Percentiles rank a stretch among this genome's conserved stretches.
phyloP scores from a whole-genome alignment of 2,888 invertebrate genomes.

The Mechanitis mazaeus region DNA sequence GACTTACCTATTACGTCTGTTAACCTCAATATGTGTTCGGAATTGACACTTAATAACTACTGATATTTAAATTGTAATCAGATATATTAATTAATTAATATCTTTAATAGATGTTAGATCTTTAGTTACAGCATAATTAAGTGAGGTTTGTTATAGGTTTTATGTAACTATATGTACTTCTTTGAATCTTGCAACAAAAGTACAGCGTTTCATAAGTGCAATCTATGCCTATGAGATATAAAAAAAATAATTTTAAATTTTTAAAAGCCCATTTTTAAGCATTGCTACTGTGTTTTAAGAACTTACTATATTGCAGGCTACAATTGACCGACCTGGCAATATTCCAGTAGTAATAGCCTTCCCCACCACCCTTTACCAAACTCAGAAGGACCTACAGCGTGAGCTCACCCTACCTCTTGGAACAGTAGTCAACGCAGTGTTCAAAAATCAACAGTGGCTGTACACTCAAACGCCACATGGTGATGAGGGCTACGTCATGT shows the following conservation, averaged over 20 bases:
- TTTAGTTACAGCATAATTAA: too few species aligned
- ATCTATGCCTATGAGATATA: too few species aligned
- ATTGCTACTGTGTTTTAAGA: too few species aligned
- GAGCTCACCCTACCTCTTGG: constrained; percentile 85
- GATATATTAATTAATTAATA: too few species aligned
- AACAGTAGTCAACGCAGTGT: constrained; percentile 91
- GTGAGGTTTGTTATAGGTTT: too few species aligned
- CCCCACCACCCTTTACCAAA: constrained; percentile 84
- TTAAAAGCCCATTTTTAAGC: neutral
- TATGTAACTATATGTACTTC: too few species aligned
- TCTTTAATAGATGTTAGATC: too few species aligned
- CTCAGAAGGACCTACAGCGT: constrained; percentile 80
- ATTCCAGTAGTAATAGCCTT: constrained; percentile 89
- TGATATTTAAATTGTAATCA: too few species aligned
- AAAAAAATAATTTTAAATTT: too few species aligned
- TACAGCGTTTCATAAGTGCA: too few species aligned
- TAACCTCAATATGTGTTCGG: constrained; percentile 6
- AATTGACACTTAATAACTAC: too few species aligned
- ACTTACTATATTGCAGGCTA: constrained; percentile 74
- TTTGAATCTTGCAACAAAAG: neutral
- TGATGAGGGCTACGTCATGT: constrained; percentile 88
- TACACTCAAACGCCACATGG: constrained; percentile 91
- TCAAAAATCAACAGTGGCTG: constrained; percentile 89
- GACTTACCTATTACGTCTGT: constrained; percentile 12
- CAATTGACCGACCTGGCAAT: constrained; percentile 87